Conservation (phyloP, 2,797 vertebrate genomes). For the Tachyglossus aculeatus region DNA sequence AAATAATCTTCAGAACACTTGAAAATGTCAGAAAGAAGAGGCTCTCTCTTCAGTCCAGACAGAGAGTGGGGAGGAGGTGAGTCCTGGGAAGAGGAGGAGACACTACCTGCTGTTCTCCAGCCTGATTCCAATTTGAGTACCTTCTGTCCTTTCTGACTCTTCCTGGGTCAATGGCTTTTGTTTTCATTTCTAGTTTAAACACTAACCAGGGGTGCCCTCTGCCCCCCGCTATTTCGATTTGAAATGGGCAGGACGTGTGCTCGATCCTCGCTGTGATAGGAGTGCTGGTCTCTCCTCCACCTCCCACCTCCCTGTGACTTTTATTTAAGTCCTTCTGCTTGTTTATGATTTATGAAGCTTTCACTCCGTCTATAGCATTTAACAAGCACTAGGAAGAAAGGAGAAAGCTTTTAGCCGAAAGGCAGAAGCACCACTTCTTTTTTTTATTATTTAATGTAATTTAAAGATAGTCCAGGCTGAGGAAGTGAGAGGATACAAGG, state of each 20-base stretch:
- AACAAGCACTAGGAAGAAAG: slow-evolving; percentile 55
- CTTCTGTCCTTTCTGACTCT: slow-evolving; percentile 9
- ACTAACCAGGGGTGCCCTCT: background rate
- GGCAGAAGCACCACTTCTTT: slow-evolving; percentile 38
- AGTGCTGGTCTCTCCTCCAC: background rate
- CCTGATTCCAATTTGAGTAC: background rate
- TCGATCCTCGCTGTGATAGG: background rate
- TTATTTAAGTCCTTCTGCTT: slow-evolving; percentile 57
- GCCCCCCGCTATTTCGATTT: slow-evolving; percentile 6
- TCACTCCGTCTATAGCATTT: slow-evolving; percentile 57
- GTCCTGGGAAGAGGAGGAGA: background rate
- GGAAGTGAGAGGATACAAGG: slow-evolving; percentile 52
- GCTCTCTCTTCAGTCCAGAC: background rate
- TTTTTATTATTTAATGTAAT: slow-evolving; percentile 53
- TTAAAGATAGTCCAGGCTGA: slow-evolving; percentile 59
- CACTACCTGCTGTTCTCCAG: background rate
- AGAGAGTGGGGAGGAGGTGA: background rate
- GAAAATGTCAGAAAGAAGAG: background rate
- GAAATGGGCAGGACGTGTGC: background rate
- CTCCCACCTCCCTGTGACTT: slow-evolving; percentile 21
- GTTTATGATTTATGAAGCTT: slow-evolving; percentile 69
- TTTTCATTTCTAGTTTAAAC: background rate
- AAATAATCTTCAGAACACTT: no score
- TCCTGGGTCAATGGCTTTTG: background rate
- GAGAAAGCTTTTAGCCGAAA: slow-evolving; percentile 65